Base-by-base conservation (phyloP, 2,888 invertebrate genomes). In the Oconnorella tubifera region DNA sequence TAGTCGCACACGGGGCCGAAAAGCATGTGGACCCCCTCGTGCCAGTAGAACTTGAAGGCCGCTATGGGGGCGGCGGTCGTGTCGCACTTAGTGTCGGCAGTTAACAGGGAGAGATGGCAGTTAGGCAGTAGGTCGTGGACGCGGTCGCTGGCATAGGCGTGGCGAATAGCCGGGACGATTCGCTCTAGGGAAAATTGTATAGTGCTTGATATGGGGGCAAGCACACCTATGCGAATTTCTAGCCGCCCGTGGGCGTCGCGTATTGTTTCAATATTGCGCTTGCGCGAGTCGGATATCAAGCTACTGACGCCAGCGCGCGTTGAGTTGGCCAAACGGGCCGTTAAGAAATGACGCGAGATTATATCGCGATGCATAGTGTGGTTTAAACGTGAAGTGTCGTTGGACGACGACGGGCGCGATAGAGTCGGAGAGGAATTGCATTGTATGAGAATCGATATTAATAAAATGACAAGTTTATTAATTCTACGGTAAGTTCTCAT, bases 1-100 rank as follows among this genome's bases (percentile, higher is more conserved):
- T 91, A 80, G 65, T 79, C 79, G 65, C 78, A 80, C 0, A 76
- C 74, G 0, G 80, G 80, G 1, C 80, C 80, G 19, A 80, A 68
- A 55, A 79, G 78, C 6, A 77, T 72, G 64, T 76, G 69, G 10
- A 62, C 64, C 14, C 66, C 49, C 27, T 56, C 23, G 32, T 14
- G 29, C 19, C 29, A 25, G 59, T 74, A 73, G 29, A 75, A 72
- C 49, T 75, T 64, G 61, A 79, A 77, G 0, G 80, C 81, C 2
- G 69, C 61, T 23, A 72, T 59, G 2, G 80, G 76, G 2, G 68
- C 73, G 19, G 59, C 62, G 19, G 49, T 60, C 10, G 61, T 2
- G 61, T 64, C 64, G 58, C 73, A 73, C 48, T 63, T 56, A 0
- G 73, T 68, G 64, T 74, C 72, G 28, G 64, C 68, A 61, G 69